Evolutionary conservation across 2,888 invertebrate species (phyloP), one percentile per base, ranked within the genome.

Genomic region (Orchesellides sinensis): DNA sequence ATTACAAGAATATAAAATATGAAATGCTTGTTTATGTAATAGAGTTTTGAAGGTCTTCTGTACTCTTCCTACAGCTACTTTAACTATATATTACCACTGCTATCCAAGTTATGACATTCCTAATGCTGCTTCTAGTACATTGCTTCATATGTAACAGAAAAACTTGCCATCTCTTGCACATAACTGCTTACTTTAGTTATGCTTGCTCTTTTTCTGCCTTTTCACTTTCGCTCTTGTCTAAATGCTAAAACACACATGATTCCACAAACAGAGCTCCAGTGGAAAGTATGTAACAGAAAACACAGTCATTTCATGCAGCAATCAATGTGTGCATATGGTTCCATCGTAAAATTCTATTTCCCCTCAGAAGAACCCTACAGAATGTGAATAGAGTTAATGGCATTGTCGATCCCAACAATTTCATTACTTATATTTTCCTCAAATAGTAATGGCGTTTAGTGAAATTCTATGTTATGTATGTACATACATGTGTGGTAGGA

Each of bases 271-370:
- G 32, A 63, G 63, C 25, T 32, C 32, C 19, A 35, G 35, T 27
- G 21, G 72, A n/a, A 35, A 75, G 75, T 32, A n/a, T n/a, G n/a
- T n/a, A n/a, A n/a, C n/a, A n/a, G 49, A 66, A 77, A 68, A 47
- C 68, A 23, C 59, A 77, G 68, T 68, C 77, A 77, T 66, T 68
- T 47, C 66, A 56, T 75, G 25, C 75, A 66, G 54, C 68, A 66
- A 77, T 68, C 77, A 77, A 77, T 77, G 77, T 77, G 77, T 77
- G 56, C 77, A 77, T 77, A 77, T 77, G 77, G 77, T 68, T 68
- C 68, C 77, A 77, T 77, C 77, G 59, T 77, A 77, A 77, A 77
- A 77, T 77, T 77, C 77, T 77, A 77, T 77, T 77, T 77, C 77
- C 77, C 77, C 77, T 77, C 63, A 77, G 68, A 77, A 77, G 77